Percentiles rank a stretch among this genome's conserved stretches.
phyloP scores from a whole-genome alignment of 2,888 invertebrate species.

The Alentia gelatinosa region DNA sequence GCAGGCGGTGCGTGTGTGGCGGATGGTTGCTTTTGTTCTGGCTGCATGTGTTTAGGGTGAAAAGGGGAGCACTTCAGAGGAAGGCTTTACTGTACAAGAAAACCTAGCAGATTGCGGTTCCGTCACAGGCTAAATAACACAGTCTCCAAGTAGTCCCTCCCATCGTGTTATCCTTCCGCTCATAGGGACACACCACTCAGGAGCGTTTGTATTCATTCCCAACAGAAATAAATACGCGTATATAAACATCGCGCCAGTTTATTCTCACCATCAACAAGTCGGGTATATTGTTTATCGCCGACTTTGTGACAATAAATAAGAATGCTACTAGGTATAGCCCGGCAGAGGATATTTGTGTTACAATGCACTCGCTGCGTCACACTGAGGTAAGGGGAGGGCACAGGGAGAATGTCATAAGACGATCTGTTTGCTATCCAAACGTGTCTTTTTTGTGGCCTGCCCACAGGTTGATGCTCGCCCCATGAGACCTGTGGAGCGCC shows the following conservation, averaged over 20 bases:
- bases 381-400: neutral
- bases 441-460: neutral
- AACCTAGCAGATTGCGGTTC: too few relatives aligned
- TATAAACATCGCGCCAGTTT: neutral
- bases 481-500: neutral
- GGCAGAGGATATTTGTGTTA: too few relatives aligned
- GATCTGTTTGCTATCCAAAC: neutral
- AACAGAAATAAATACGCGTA: neutral
- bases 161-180: too few relatives aligned
- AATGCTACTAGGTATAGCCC: too few relatives aligned
- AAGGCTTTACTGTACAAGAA: too few relatives aligned
- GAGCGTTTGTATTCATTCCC: neutral
- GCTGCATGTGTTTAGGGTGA: too few relatives aligned
- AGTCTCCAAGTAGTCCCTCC: too few relatives aligned
- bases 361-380: too few relatives aligned
- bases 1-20: too few relatives aligned
- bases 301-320: slow-evolving; percentile 22
- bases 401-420: neutral
- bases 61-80: too few relatives aligned
- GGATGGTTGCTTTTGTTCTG: too few relatives aligned
- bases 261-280: neutral
- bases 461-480: neutral
- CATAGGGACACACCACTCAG: neutral
- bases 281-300: neutral
- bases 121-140: too few relatives aligned